phyloP scores from a whole-genome alignment of 2,797 vertebrate species.

The Neostethus bicornis region DNA sequence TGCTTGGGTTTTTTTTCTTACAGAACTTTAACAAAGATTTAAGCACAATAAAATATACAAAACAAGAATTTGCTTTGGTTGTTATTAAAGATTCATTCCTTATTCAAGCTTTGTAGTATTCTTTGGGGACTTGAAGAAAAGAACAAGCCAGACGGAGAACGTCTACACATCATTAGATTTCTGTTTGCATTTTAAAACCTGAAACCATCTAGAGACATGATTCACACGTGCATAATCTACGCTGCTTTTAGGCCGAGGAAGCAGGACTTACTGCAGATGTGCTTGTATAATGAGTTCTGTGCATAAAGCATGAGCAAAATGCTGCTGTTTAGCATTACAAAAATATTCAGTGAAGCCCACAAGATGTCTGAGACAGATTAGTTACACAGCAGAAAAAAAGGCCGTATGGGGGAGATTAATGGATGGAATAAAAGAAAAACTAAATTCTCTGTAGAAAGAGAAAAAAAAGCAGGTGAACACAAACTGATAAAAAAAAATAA shows the following conservation, averaged over 20 bases:
- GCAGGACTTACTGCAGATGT: slow-evolving; percentile 27
- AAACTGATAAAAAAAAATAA: not conserved
- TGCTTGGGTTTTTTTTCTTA: slow-evolving; percentile 53
- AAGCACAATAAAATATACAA: slow-evolving; percentile 59
- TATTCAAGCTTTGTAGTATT: slow-evolving; percentile 39
- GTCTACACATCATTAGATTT: slow-evolving; percentile 53
- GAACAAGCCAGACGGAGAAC: slow-evolving; percentile 42
- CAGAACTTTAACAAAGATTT: slow-evolving; percentile 41
- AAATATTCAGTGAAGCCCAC: slow-evolving; percentile 35
- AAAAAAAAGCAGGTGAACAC: not conserved
- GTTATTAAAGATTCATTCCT: slow-evolving; percentile 29
- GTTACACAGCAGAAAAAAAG: slow-evolving; percentile 2
- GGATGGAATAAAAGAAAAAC: not conserved
- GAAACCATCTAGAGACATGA: slow-evolving; percentile 33
- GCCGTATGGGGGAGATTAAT: not conserved
- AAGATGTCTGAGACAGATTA: slow-evolving; percentile 34
- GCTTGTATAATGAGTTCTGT: slow-evolving; percentile 50
- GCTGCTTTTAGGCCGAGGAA: slow-evolving; percentile 32
- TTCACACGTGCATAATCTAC: slow-evolving; percentile 54
- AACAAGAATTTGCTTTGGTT: slow-evolving; percentile 22
- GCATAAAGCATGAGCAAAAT: slow-evolving; percentile 43
- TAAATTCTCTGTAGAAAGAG: not conserved
- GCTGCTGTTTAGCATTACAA: slow-evolving; percentile 46
- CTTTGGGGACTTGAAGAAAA: slow-evolving; percentile 59
- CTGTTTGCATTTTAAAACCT: slow-evolving; percentile 68